phyloP scores from a whole-genome alignment of 2,113 vertebrate species.

The Nibea albiflora region DNA sequence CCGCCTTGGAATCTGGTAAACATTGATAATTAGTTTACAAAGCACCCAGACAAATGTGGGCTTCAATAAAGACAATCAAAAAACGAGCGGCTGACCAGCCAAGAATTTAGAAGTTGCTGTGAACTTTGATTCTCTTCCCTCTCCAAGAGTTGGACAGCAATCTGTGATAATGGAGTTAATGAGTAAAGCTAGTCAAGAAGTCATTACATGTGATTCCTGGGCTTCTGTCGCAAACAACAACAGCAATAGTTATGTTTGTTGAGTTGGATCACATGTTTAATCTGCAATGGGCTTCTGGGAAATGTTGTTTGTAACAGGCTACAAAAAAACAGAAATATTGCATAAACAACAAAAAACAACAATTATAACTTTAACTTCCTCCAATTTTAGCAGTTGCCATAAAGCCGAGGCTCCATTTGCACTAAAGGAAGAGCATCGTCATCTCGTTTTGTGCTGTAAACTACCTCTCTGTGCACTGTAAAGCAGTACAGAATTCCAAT shows the following conservation, averaged over 20 bases:
- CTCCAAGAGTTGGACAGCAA: too few relatives aligned
- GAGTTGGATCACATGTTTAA: too few relatives aligned
- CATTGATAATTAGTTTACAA: background rate
- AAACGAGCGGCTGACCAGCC: too few relatives aligned
- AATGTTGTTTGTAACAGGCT: background rate
- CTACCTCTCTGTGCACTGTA: background rate
- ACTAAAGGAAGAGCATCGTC: background rate
- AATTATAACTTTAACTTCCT: background rate
- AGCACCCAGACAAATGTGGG: background rate
- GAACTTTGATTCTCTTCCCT: too few relatives aligned
- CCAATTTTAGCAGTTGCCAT: background rate
- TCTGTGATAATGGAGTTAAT: too few relatives aligned
- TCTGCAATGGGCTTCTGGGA: background rate
- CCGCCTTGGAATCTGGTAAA: background rate
- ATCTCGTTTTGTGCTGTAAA: constrained; percentile 6
- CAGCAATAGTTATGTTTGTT: too few relatives aligned
- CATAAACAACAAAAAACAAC: background rate
- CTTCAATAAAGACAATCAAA: background rate
- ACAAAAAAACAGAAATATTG: background rate
- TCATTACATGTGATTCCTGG: too few relatives aligned
- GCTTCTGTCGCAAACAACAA: too few relatives aligned
- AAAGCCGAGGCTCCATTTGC: background rate
- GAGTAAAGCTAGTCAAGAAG: too few relatives aligned
- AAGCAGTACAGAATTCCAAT: background rate
- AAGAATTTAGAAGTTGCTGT: too few relatives aligned